Evolutionary conservation across 2,888 invertebrate genomes (phyloP).

Genomic region (Aelia acuminata): DNA sequence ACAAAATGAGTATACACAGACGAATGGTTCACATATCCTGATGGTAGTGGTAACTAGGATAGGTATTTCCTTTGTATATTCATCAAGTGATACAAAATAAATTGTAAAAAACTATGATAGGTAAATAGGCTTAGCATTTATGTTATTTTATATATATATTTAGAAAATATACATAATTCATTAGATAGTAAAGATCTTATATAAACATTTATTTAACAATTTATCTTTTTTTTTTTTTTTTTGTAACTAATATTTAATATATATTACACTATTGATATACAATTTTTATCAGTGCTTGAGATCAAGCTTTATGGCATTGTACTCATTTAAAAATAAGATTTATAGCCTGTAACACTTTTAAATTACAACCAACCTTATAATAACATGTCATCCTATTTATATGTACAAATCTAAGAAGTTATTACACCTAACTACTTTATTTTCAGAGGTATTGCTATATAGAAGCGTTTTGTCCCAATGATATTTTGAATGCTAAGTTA

Average conservation of each 20-base stretch:
- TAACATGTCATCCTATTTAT: constrained; percentile 49
- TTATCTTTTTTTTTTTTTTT: neutral
- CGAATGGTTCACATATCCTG: neutral
- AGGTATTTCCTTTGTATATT: constrained; percentile 35
- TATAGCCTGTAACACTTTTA: constrained; percentile 42
- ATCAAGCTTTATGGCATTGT: constrained; percentile 37
- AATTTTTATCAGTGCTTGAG: constrained; percentile 53
- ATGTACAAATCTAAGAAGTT: constrained; percentile 48
- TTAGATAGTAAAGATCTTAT: constrained; percentile 43
- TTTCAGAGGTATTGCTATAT: constrained; percentile 53
- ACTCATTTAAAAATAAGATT: constrained; percentile 44
- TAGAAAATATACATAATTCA: constrained; percentile 46
- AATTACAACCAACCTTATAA: constrained; percentile 12
- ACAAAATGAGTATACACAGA: constrained; percentile 20
- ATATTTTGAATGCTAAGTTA: constrained; percentile 37
- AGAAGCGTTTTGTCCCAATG: constrained; percentile 55
- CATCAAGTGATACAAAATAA: constrained; percentile 44
- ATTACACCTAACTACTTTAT: constrained; percentile 35
- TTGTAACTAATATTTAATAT: neutral
- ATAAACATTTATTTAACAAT: constrained; percentile 35
- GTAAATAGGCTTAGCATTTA: constrained; percentile 48
- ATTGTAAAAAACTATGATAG: constrained; percentile 48
- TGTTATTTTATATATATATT: constrained; percentile 20
- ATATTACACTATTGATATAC: constrained; percentile 37
- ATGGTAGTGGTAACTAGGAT: constrained; percentile 20